A percentile compares a stretch with the other conserved stretches of the same genome.
Evolutionary conservation across 2,797 vertebrate species (phyloP).

Genomic region (Danio kyathit): DNA sequence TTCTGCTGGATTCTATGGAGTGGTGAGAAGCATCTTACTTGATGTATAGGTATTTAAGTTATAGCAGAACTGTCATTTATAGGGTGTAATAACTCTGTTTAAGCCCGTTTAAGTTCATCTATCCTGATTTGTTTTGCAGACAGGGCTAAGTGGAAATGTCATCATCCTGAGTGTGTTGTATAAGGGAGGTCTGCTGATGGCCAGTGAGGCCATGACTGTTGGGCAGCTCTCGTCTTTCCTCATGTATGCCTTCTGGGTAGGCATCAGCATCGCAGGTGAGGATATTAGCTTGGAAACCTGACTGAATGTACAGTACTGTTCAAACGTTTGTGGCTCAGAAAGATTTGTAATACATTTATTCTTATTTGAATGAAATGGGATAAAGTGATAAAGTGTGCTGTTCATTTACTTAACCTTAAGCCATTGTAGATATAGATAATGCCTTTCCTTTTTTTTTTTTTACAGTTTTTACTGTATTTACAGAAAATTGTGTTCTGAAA

Average conservation of each 20-base stretch:
- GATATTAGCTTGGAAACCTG: neutral
- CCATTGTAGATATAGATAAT: too few species aligned
- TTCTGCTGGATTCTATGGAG: slow-evolving; percentile 92
- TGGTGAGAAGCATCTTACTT: slow-evolving; percentile 78
- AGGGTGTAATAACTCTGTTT: neutral
- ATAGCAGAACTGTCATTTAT: neutral
- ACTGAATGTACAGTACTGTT: neutral
- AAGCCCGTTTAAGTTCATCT: neutral
- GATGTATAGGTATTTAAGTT: neutral
- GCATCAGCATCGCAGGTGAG: slow-evolving; percentile 94
- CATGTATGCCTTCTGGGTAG: slow-evolving; percentile 99
- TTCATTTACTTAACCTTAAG: too few species aligned
- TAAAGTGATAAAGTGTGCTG: too few species aligned
- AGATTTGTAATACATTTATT: too few species aligned
- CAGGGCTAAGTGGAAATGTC: slow-evolving; percentile 94
- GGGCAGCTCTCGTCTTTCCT: slow-evolving; percentile 97
- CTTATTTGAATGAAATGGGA: too few species aligned
- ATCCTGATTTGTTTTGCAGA: slow-evolving; percentile 74
- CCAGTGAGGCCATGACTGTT: slow-evolving; percentile 91
- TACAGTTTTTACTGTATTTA: too few species aligned
- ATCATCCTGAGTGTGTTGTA: slow-evolving; percentile 94
- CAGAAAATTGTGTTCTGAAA: neutral
- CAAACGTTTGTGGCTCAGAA: neutral
- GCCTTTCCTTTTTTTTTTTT: too few species aligned
- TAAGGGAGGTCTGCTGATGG: slow-evolving; percentile 94